A percentile compares a stretch with the other conserved stretches of the same genome.
Conservation (phyloP, 2,113 vertebrate species). For the Pycnonotus jocosus region DNA sequence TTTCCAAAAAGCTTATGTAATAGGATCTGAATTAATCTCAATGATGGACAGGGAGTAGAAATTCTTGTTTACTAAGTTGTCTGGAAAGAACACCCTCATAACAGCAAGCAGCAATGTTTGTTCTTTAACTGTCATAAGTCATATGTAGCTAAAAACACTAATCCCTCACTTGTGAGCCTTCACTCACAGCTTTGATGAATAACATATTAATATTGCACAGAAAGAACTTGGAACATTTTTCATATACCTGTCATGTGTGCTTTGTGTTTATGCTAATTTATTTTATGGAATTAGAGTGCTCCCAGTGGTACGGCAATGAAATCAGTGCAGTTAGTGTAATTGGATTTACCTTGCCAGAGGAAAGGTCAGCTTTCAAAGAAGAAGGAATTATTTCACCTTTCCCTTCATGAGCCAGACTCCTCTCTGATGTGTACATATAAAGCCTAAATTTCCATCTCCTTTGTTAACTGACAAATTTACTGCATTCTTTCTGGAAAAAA, state of each 20-base stretch:
- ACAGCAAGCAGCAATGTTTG: neutral
- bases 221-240: neutral
- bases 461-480: neutral
- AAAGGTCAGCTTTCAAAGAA: slow-evolving; percentile 27
- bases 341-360: neutral
- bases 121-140: neutral
- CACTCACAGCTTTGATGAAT: neutral
- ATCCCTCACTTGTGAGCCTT: neutral
- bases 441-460: neutral
- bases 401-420: neutral
- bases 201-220: neutral
- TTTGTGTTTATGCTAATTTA: slow-evolving; percentile 39
- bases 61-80: neutral
- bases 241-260: neutral
- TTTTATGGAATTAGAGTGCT: slow-evolving; percentile 32
- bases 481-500: neutral
- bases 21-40: neutral
- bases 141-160: neutral
- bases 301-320: slow-evolving; percentile 14
- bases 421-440: neutral
- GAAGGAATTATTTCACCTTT: slow-evolving; percentile 4
- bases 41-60: neutral
- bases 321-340: neutral
- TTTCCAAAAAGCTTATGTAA: neutral
- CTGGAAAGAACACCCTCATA: neutral